Conservation (phyloP, 64 coral and sea anemone genomes). For the Actinia tenebrosa region DNA sequence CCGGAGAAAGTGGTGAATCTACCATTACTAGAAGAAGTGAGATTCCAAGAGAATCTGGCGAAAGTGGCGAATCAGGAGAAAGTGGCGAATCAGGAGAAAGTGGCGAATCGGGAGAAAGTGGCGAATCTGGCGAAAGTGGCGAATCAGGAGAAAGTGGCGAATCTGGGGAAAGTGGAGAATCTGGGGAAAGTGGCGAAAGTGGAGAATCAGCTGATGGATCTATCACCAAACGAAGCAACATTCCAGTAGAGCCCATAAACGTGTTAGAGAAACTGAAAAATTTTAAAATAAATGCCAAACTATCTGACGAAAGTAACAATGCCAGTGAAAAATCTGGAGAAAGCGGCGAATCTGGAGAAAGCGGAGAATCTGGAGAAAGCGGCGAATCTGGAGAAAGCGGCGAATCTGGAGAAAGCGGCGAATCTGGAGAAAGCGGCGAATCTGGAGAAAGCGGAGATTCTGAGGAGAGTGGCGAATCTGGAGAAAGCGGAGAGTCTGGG, state of each 20-base stretch:
- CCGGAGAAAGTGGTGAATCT: constrained; percentile 6
- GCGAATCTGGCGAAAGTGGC: neutral
- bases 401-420: neutral
- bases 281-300: neutral
- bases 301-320: constrained; percentile 1
- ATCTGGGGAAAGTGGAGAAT: constrained; percentile 14
- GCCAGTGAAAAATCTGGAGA: constrained; percentile 14
- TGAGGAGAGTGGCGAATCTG: constrained; percentile 17
- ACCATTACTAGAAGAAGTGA: too few species aligned
- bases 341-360: constrained; percentile 25
- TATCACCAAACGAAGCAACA: constrained; percentile 27
- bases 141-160: constrained; percentile 3
- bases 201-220: constrained; percentile 24
- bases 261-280: neutral
- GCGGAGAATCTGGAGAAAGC: constrained; percentile 9
- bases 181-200: constrained; percentile 15
- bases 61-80: neutral
- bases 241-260: neutral
- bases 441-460: neutral
- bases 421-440: constrained; percentile 23
- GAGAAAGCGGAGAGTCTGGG: constrained; percentile 25
- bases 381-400: constrained; percentile 21
- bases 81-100: neutral
- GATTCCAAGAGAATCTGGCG: constrained; percentile 27
- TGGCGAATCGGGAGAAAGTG: neutral